Conservation (phyloP, 2,888 invertebrate genomes). For the Caenorhabditis sp. region DNA sequence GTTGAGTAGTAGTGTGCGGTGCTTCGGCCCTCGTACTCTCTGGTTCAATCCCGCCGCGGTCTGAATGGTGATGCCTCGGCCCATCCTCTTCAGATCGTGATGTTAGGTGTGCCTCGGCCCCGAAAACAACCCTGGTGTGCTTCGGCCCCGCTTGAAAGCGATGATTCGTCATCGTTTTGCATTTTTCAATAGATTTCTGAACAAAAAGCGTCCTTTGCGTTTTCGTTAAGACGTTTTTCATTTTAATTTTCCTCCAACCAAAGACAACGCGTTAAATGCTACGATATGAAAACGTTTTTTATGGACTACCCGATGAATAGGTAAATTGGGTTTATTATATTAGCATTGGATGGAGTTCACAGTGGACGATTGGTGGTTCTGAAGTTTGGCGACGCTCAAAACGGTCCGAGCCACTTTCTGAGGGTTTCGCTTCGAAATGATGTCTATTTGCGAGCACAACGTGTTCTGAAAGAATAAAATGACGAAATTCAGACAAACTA, state of each 20-base stretch:
- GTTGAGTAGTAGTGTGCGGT: slow-evolving; percentile 31
- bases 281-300: slow-evolving; percentile 52
- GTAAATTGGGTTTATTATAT: slow-evolving; percentile 10
- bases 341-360: slow-evolving; percentile 45
- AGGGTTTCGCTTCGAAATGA: slow-evolving; percentile 59
- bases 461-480: slow-evolving; percentile 38
- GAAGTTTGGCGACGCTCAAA: slow-evolving; percentile 48
- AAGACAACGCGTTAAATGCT: not conserved
- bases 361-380: slow-evolving; percentile 36
- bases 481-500: not conserved
- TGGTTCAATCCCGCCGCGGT: slow-evolving; percentile 22
- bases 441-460: slow-evolving; percentile 60
- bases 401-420: slow-evolving; percentile 54
- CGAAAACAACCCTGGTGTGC: slow-evolving; percentile 13
- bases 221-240: no score
- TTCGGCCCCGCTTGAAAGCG: slow-evolving; percentile 14
- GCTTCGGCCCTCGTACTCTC: slow-evolving; percentile 19
- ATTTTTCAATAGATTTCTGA: no score
- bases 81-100: slow-evolving; percentile 16
- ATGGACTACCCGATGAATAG: slow-evolving; percentile 41
- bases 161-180: slow-evolving; percentile 11
- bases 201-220: no score
- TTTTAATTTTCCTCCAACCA: not conserved
- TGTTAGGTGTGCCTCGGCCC: slow-evolving; percentile 31
- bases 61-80: slow-evolving; percentile 20